These are phyloP conservation scores for Caenorhabditis brenneri DNA, from an alignment of 1,140 invertebrate species.

Conservation along the genomic window DNA sequence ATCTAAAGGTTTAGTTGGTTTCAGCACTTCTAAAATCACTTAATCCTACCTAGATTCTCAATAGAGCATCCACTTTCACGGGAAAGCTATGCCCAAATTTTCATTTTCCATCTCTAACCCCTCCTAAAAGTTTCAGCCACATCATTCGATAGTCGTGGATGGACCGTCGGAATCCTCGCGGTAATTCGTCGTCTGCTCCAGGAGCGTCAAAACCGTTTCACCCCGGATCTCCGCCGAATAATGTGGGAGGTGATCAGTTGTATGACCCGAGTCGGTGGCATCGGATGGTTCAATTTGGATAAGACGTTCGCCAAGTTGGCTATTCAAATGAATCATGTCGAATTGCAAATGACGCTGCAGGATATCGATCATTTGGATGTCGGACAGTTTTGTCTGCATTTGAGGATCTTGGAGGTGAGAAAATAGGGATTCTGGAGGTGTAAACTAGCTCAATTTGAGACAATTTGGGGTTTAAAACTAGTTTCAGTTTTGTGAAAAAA, in stretches of 20 bases:
- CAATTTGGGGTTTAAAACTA: no score
- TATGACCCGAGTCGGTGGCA: background rate
- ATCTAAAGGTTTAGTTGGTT: no score
- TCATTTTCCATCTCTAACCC: background rate
- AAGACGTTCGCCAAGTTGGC: constrained; percentile 3
- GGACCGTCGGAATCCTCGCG: background rate
- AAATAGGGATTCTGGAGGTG: background rate
- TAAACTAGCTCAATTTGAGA: background rate
- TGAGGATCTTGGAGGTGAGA: background rate
- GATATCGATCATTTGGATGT: background rate
- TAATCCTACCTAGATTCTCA: no score
- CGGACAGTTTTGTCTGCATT: background rate
- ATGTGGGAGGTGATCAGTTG: constrained; percentile 14
- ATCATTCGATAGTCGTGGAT: background rate
- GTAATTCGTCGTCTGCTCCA: background rate
- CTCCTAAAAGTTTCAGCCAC: background rate
- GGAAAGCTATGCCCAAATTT: background rate
- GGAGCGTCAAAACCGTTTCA: background rate
- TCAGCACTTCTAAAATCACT: no score
- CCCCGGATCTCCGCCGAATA: background rate
- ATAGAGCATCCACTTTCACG: background rate
- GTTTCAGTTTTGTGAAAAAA: no score
- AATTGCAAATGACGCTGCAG: background rate
- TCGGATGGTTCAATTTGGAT: constrained; percentile 14
- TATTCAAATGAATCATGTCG: background rate